Percentiles rank a stretch among this genome's conserved stretches.
These are phyloP conservation scores for Phoenicopterus ruber DNA, from an alignment of 2,113 vertebrate species.

Conservation along the genomic window DNA sequence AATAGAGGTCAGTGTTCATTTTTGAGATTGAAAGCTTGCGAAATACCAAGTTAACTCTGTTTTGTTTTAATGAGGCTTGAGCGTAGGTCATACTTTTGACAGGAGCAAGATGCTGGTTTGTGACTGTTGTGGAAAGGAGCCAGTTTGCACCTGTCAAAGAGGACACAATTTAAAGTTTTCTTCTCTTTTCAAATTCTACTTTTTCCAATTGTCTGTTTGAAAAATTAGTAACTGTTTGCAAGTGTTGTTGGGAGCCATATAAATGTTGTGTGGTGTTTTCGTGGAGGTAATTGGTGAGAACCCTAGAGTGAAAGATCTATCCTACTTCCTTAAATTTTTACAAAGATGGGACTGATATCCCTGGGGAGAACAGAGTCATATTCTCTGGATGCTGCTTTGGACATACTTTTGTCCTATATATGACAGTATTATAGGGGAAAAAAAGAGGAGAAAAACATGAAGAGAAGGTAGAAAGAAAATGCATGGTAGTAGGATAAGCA, in stretches of 20 bases:
- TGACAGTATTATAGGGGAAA: not conserved
- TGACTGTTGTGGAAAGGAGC: not conserved
- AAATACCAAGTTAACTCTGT: not conserved
- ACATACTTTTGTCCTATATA: not conserved
- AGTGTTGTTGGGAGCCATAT: accelerated
- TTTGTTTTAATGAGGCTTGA: not conserved
- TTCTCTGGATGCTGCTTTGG: not conserved
- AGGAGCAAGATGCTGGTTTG: not conserved
- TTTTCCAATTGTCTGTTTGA: not conserved
- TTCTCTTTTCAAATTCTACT: not conserved
- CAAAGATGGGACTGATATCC: not conserved
- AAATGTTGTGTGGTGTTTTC: not conserved
- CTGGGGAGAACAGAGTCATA: not conserved
- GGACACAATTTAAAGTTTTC: not conserved
- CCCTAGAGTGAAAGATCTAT: not conserved
- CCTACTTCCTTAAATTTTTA: not conserved
- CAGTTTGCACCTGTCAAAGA: not conserved
- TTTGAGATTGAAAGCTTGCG: not conserved
- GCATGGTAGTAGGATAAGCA: not conserved
- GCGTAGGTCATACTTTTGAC: not conserved
- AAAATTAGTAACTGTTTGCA: not conserved
- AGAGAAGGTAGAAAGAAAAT: not conserved
- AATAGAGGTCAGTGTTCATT: not conserved
- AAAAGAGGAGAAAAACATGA: not conserved
- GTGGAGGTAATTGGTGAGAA: not conserved